Evolutionary conservation across 1,140 invertebrate species (phyloP).

Genomic region (Bombus haemorrhoidalis): DNA sequence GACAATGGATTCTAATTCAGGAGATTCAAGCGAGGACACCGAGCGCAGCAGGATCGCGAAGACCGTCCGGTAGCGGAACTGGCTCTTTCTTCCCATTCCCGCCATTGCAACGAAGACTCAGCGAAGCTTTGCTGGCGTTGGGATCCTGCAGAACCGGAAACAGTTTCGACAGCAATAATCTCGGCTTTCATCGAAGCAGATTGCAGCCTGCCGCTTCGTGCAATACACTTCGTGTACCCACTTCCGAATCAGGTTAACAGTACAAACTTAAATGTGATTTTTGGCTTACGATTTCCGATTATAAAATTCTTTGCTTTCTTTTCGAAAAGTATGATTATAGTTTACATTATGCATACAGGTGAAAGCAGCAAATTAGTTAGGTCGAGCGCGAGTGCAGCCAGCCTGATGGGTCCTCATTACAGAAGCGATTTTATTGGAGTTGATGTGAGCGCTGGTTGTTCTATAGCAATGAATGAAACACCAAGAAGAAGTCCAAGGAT

Average conservation of each 20-base stretch:
- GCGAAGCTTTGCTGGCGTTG: conserved; percentile 85
- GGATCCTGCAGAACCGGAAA: conserved; percentile 68
- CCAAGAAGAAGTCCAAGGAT: conserved; percentile 86
- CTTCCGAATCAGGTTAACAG: conserved; percentile 74
- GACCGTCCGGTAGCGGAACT: conserved; percentile 86
- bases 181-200: conserved; percentile 72
- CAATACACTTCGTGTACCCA: conserved; percentile 80
- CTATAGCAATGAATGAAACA: conserved; percentile 63
- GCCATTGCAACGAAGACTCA: conserved; percentile 85
- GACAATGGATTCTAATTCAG: conserved; percentile 59
- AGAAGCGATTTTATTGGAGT: conserved; percentile 71
- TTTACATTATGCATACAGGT: conserved; percentile 51
- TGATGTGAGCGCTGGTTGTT: conserved; percentile 57
- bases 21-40: conserved; percentile 91
- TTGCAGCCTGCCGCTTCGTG: conserved; percentile 79
- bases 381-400: conserved; percentile 77
- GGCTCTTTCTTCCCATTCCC: conserved; percentile 84
- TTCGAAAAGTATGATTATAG: not conserved
- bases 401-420: conserved; percentile 73
- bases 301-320: no score
- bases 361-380: conserved; percentile 72
- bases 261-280: not conserved
- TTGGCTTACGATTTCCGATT: no score
- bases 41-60: conserved; percentile 88
- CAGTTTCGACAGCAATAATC: conserved; percentile 73